Base-by-base conservation (phyloP, 2,113 vertebrate genomes). In the Brienomyrus brachyistius region DNA sequence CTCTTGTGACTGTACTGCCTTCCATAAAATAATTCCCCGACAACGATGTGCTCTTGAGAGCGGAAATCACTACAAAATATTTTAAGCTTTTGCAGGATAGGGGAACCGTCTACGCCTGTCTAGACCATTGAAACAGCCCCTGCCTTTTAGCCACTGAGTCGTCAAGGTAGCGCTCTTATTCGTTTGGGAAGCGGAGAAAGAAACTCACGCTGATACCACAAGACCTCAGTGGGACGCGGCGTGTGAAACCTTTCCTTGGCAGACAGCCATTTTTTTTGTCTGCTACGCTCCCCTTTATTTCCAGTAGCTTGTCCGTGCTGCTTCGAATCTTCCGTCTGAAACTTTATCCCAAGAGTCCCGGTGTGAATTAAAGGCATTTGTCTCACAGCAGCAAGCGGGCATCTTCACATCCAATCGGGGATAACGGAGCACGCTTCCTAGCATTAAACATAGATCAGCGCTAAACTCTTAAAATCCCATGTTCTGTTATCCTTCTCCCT, bases 41-140 rank as follows among this genome's bases (percentile, higher is more conserved):
- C 47, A 83, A 89, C 83, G 88, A 83, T 89, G 89, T 89, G 23
- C 91, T 92, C 91, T 90, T 62, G 83, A 89, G 66, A 17, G 87
- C 27, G 31, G 91, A 91, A 89, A 77, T 62, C 15, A 66, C n/a
- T 35, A 56, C 88, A 90, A 85, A 87, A 48, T 50, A 66, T 85
- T 85, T 90, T 43, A 66, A 45, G 88, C 9, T 21, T 70, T 17
- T 23, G 17, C 23, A 45, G 87, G 83, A 88, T 21, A 84, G 31
- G 66, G 47, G 56, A 84, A 85, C 23, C 27, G 48, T 59, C 31
- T 88, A n/a, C 40, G 83, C 90, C 80, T 88, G 35, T 90, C 66
- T 40, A 77, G 47, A 90, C 52, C 40, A 31, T 43, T 52, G 51
- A 90, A 90, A 85, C 40, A 90, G 59, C 70, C 52, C 45, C 54